Base-by-base conservation (phyloP, 92 coral and sea anemone genomes). In the Zoanthus sociatus region DNA sequence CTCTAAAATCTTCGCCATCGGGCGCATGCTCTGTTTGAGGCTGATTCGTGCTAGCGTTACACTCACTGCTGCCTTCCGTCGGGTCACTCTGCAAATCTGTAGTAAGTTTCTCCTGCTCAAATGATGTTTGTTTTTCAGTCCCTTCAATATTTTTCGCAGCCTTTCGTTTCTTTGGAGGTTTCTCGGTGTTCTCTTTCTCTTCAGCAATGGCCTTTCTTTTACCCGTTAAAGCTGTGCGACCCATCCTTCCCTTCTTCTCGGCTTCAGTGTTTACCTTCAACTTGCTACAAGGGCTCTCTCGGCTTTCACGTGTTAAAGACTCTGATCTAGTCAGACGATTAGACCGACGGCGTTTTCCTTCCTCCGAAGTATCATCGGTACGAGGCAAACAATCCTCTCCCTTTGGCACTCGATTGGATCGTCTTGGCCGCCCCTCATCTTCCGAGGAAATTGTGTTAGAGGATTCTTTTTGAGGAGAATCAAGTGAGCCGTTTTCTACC, bases 341-440 rank as follows among this genome's bases (percentile, higher is more conserved):
- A 7, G 98, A 95, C 54, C 98, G 82, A 73, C 98, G 90, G 6
- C 92, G 92, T 20, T 83, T 84, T 37, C 92, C 76, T 26, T 83
- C 87, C 16, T 84, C 77, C n/a, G 83, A 9, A 45, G 63, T 17
- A 26, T 88, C 83, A 9, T 88, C 92, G 75, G 74, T 15, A 7
- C 75, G 85, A 81, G 45, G 50, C 45, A 73, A 48, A 47, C 54
- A 50, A 12, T 81, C 85, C 47, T 81, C 84, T 33, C 17, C 21
- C 47, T 46, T 81, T 31, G 74, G 47, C 21, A 47, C 47, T 67
- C 85, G 85, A 46, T 53, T n/a, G 46, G 82, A 78, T 71, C 76
- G 70, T 74, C 89, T 56, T 33, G 66, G 86, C 53, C 83, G 87
- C 42, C 73, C 83, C 70, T 54, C 84, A 37, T 63, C 74, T 46